These are phyloP conservation scores for Pedicia rivosa DNA, from an alignment of 2,888 invertebrate species.

Conservation along the genomic window DNA sequence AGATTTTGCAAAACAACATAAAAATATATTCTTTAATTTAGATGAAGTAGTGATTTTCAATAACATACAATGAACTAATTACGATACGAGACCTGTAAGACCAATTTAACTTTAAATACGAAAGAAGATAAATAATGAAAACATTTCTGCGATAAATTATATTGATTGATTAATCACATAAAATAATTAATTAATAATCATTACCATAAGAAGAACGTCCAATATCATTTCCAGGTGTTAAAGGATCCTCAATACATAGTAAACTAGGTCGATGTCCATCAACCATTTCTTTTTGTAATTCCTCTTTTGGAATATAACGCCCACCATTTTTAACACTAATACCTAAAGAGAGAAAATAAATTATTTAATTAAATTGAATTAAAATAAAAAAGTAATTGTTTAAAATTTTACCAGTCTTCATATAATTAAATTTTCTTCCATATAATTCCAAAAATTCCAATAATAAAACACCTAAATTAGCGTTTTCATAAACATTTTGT, in stretches of 20 bases:
- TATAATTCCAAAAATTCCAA: conserved; percentile 97
- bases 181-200: no score
- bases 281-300: conserved; percentile 83
- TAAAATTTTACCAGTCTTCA: conserved; percentile 52
- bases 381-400: not conserved
- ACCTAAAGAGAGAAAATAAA: conserved; percentile 14
- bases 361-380: not conserved
- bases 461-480: conserved; percentile 84
- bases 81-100: no score
- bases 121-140: no score
- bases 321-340: conserved; percentile 90
- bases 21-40: no score
- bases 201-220: conserved; percentile 95
- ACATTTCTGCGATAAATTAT: no score
- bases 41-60: no score
- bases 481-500: conserved; percentile 48
- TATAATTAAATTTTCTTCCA: conserved; percentile 90
- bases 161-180: no score
- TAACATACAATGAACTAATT: no score
- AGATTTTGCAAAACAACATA: no score
- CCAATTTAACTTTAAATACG: no score
- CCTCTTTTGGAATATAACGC: conserved; percentile 85
- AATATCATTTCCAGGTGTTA: conserved; percentile 92
- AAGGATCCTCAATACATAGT: conserved; percentile 94
- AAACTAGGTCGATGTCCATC: conserved; percentile 88